Evolutionary conservation across 2,113 vertebrate species (phyloP).

Genomic region (Rhabdornis inornatus): DNA sequence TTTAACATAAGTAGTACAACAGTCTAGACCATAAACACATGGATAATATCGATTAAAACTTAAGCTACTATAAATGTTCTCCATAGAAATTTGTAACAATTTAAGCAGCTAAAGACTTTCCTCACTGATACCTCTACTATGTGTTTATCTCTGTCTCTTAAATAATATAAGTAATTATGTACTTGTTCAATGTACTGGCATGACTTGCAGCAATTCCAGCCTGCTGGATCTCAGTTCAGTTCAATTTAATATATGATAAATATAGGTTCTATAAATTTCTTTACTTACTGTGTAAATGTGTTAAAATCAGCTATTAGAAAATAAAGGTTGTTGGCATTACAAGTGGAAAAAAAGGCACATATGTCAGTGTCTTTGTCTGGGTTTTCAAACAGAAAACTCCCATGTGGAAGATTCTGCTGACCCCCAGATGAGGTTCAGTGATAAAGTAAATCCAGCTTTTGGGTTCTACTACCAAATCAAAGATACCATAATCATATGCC

Average conservation of each 20-base stretch:
- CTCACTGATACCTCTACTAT: not conserved
- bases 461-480: not conserved
- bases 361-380: not conserved
- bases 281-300: not conserved
- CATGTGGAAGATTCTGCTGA: not conserved
- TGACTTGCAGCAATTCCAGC: not conserved
- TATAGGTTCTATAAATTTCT: not conserved
- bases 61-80: not conserved
- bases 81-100: not conserved
- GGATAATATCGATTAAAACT: slow-evolving; percentile 35
- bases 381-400: not conserved
- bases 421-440: not conserved
- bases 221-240: not conserved
- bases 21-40: not conserved
- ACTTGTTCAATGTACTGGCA: slow-evolving; percentile 4
- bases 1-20: not conserved
- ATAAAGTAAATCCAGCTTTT: not conserved
- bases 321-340: not conserved
- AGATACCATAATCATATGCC: not conserved
- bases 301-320: not conserved
- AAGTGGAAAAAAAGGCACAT: not conserved
- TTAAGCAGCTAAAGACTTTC: not conserved
- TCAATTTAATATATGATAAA: not conserved
- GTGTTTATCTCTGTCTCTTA: not conserved
- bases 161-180: not conserved